Evolutionary conservation across 2,888 invertebrate species (phyloP).

Genomic region (Eilema griseolum): DNA sequence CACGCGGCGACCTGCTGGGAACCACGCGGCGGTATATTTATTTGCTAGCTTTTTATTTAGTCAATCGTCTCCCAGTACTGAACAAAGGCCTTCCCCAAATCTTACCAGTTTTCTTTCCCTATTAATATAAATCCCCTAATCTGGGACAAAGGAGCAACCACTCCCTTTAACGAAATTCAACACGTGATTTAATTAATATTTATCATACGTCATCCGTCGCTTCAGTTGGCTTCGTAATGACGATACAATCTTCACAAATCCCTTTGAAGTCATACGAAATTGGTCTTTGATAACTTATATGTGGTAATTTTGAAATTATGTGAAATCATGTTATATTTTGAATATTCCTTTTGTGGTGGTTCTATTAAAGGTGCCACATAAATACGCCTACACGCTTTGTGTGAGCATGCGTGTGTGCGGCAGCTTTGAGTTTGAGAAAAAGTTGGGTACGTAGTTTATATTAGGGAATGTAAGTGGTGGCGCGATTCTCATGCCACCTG

Average conservation of each 20-base stretch:
- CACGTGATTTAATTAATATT: constrained; percentile 14
- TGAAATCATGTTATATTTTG: constrained; percentile 11
- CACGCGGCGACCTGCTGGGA: too few relatives aligned
- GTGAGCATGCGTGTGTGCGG: not conserved
- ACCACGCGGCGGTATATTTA: too few relatives aligned
- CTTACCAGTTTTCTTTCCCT: too few relatives aligned
- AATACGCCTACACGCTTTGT: not conserved
- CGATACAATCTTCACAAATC: constrained; percentile 23
- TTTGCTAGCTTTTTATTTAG: too few relatives aligned
- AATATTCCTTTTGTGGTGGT: constrained; percentile 14
- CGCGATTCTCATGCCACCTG: too few relatives aligned
- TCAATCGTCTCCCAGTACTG: too few relatives aligned
- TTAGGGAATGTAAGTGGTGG: too few relatives aligned
- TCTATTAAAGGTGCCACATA: not conserved
- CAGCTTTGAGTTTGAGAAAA: constrained; percentile 5
- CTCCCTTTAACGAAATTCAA: not conserved
- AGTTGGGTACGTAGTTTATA: not conserved
- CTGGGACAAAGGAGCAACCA: too few relatives aligned
- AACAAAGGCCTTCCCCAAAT: too few relatives aligned
- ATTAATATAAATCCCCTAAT: too few relatives aligned
- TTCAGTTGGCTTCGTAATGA: constrained; percentile 12
- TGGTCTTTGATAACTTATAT: constrained; percentile 26
- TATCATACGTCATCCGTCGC: constrained; percentile 10
- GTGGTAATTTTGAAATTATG: constrained; percentile 23
- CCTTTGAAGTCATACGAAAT: constrained; percentile 30